These are phyloP conservation scores for Echinarachnius parma DNA, from an alignment of 53 echinoderm and acorn worm species.

Conservation along the genomic window DNA sequence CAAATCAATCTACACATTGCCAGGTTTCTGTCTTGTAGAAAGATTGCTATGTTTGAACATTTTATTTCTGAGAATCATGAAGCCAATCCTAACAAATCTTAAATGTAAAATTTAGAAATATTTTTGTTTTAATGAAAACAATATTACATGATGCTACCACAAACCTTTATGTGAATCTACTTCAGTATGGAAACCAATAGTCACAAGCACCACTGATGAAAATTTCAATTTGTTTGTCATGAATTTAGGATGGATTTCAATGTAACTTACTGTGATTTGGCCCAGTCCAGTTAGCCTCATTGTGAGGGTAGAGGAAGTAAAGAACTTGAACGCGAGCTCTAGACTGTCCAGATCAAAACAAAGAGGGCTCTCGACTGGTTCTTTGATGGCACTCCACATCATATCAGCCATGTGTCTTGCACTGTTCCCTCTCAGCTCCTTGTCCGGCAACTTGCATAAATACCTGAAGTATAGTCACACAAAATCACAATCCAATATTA, in stretches of 20 bases:
- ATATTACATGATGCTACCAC: too few relatives aligned
- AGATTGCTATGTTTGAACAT: too few relatives aligned
- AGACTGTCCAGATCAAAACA: constrained; percentile 81
- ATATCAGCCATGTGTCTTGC: constrained; percentile 91
- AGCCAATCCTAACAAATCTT: too few relatives aligned
- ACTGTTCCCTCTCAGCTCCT: constrained; percentile 73
- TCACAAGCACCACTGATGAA: not conserved
- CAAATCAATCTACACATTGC: too few relatives aligned
- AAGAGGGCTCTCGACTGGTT: constrained; percentile 74
- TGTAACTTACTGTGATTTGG: constrained; percentile 74
- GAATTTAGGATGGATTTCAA: not conserved
- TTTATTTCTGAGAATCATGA: too few relatives aligned
- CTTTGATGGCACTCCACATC: constrained; percentile 94
- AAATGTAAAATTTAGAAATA: too few relatives aligned
- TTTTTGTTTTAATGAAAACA: too few relatives aligned
- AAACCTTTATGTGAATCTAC: not conserved
- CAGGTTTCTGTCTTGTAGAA: too few relatives aligned
- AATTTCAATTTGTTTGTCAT: not conserved
- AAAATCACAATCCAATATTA: not conserved
- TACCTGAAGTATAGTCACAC: constrained; percentile 51
- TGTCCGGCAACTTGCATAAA: constrained; percentile 75
- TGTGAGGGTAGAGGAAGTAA: constrained; percentile 79
- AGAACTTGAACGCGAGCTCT: constrained; percentile 83
- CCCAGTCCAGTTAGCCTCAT: constrained; percentile 84
- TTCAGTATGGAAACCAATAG: not conserved